A percentile compares a stretch with the other conserved stretches of the same genome.
These are phyloP conservation scores for Drosophila sp. DNA, from an alignment of 1,140 invertebrate genomes.

Conservation along the genomic window DNA sequence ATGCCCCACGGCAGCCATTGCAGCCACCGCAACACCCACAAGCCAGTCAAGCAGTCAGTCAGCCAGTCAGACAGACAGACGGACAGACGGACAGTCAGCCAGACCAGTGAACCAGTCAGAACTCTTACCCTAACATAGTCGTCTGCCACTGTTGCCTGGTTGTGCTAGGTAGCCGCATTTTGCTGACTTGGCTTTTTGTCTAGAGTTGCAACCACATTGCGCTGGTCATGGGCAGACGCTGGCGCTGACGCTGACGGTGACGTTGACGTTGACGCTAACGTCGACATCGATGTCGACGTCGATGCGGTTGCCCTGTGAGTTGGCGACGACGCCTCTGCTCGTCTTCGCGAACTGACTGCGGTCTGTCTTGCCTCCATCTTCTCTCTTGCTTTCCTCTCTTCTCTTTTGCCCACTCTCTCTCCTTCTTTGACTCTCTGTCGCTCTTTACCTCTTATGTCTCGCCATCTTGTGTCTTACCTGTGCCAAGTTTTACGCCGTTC, in stretches of 20 bases:
- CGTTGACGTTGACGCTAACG: conserved; percentile 27
- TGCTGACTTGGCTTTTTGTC: conserved; percentile 81
- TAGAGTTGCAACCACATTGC: conserved; percentile 81
- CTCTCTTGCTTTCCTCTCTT: conserved; percentile 7
- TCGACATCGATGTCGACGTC: conserved; percentile 13
- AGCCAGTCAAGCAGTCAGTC: conserved; percentile 33
- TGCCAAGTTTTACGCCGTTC: conserved; percentile 78
- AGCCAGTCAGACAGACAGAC: conserved; percentile 27
- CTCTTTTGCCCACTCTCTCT: conserved; percentile 3
- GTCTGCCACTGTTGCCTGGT: conserved; percentile 9
- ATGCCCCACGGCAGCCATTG: conserved; percentile 72
- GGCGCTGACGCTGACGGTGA: conserved; percentile 22
- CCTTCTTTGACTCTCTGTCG: conserved; percentile 1
- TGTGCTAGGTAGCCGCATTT: conserved; percentile 59
- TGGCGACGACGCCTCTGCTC: conserved; percentile 34
- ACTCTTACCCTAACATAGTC: conserved; percentile 2
- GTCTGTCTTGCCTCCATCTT: conserved; percentile 7
- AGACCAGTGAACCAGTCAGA: conserved; percentile 16
- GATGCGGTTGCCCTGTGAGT: conserved; percentile 39
- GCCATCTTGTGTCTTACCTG: conserved; percentile 61
- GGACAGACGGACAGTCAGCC: too few relatives aligned
- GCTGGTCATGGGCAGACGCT: conserved; percentile 75
- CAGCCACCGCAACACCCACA: conserved; percentile 54
- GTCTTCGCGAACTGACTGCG: conserved; percentile 13
- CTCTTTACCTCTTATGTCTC: conserved; percentile 17